Evolutionary conservation across 1,140 invertebrate species (phyloP), one percentile per base, ranked within the genome.

Genomic region (Elysia chlorotica): DNA sequence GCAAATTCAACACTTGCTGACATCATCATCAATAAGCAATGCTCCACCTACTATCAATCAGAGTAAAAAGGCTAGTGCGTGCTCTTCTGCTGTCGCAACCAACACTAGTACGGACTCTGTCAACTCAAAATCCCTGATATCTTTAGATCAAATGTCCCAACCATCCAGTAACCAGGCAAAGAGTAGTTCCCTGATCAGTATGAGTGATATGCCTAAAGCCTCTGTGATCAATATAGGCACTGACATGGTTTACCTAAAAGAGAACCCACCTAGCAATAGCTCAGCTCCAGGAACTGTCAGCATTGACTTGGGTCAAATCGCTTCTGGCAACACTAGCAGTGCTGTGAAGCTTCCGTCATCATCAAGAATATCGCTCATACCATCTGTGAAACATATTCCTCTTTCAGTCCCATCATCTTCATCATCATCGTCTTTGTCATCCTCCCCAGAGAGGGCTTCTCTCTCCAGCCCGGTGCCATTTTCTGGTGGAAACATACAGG

Each of bases 301-400:
- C 37, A 57, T 71, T 37, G 69, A 71, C 36, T 38, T 63, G n/a
- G 69, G 69, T 17, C 69, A 71, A 25, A 41, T 71, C 6, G 3
- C 67, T 28, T 28, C 59, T 30, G 38, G 5, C 30, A 33, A 14
- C 54, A 38, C 35, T 37, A 41, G 19, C 19, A 71, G 23, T n/a
- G 31, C 36, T 31, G 33, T 41, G 36, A 62, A 62, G 33, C 30
- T 71, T 0, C 21, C 35, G 23, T 3, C 35, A 30, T 2, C 37
- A 28, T 33, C 69, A n/a, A 71, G 63, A 57, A 63, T 71, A 48
- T 71, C 69, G 2, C n/a, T 71, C 21, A 71, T 71, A 6, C 53
- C 69, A 19, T 37, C 33, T 14, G 25, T 37, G 2, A 71, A 71
- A 63, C 69, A 69, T 31, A 14, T 69, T 10, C 54, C 53, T n/a